phyloP scores from a whole-genome alignment of 2,797 vertebrate genomes.

The Prunella strophiata region DNA sequence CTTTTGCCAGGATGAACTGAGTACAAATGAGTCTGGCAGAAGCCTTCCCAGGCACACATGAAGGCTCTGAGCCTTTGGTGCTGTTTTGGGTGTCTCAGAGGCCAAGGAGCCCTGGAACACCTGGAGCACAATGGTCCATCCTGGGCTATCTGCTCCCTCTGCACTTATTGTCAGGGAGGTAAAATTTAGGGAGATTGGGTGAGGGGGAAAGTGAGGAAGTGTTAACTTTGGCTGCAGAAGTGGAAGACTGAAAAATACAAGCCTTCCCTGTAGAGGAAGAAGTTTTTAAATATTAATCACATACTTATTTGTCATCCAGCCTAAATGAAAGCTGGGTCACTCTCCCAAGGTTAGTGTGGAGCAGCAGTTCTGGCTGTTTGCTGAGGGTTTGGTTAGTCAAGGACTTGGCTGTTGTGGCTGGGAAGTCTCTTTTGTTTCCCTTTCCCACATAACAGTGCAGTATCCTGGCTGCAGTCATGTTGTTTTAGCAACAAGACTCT shows the following conservation, averaged over 20 bases:
- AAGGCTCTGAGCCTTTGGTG: background rate
- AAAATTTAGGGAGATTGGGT: background rate
- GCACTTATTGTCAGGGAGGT: background rate
- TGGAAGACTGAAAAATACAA: background rate
- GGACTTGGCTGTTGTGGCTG: background rate
- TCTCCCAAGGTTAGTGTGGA: background rate
- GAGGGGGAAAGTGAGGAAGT: background rate
- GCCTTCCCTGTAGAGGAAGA: background rate
- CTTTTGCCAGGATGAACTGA: constrained; percentile 30
- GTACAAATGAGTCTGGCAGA: constrained; percentile 3
- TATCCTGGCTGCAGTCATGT: background rate
- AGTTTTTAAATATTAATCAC: background rate
- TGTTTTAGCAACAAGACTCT: background rate
- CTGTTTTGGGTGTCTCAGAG: background rate
- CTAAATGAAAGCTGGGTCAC: background rate
- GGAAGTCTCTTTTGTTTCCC: constrained; percentile 1
- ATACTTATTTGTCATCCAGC: background rate
- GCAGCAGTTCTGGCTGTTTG: background rate
- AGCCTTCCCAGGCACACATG: background rate
- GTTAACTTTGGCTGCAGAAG: background rate
- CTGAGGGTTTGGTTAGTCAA: background rate
- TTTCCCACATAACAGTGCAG: background rate
- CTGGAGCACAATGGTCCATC: background rate
- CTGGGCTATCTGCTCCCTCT: background rate
- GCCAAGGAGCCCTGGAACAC: background rate